Percentiles rank a stretch among this genome's conserved stretches.
phyloP scores from a whole-genome alignment of 2,888 invertebrate species.

The Scaeva pyrastri region DNA sequence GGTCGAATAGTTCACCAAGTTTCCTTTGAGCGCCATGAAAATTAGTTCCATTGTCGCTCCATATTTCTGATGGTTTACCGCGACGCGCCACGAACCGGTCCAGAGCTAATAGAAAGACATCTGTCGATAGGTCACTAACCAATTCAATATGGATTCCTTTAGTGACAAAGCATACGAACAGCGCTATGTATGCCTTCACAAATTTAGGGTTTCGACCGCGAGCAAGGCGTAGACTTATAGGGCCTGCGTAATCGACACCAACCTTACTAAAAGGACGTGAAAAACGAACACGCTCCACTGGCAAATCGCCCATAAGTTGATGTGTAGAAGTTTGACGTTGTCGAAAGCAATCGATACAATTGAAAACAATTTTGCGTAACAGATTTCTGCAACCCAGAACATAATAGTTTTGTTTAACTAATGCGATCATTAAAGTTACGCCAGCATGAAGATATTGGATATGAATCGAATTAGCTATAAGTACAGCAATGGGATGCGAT shows the following conservation, averaged over 20 bases:
- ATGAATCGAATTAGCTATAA: not conserved
- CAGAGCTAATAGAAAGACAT: constrained; percentile 19
- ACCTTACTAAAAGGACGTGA: too few species aligned
- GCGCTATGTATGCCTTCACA: constrained; percentile 25
- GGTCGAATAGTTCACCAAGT: not conserved
- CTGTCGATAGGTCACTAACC: constrained; percentile 19
- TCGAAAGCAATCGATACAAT: constrained; percentile 4
- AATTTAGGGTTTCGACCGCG: constrained; percentile 13
- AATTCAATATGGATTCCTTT: constrained; percentile 34
- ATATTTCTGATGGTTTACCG: constrained; percentile 14
- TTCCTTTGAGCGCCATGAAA: constrained; percentile 9
- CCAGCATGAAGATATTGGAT: constrained; percentile 6
- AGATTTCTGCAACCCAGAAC: constrained; percentile 19
- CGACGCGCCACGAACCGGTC: constrained; percentile 29
- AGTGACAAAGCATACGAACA: too few species aligned
- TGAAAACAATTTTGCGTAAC: constrained; percentile 8
- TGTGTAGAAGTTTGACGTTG: constrained; percentile 7
- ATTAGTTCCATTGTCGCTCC: constrained; percentile 14
- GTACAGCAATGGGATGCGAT: constrained; percentile 8
- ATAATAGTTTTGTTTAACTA: constrained; percentile 6
- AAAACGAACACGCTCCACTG: constrained; percentile 15
- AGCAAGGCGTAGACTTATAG: not conserved
- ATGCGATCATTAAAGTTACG: not conserved
- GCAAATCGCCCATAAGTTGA: not conserved
- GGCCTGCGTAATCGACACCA: constrained; percentile 5